Conservation (phyloP, 2,113 vertebrate species). For the Cricetomys ansorgei region DNA sequence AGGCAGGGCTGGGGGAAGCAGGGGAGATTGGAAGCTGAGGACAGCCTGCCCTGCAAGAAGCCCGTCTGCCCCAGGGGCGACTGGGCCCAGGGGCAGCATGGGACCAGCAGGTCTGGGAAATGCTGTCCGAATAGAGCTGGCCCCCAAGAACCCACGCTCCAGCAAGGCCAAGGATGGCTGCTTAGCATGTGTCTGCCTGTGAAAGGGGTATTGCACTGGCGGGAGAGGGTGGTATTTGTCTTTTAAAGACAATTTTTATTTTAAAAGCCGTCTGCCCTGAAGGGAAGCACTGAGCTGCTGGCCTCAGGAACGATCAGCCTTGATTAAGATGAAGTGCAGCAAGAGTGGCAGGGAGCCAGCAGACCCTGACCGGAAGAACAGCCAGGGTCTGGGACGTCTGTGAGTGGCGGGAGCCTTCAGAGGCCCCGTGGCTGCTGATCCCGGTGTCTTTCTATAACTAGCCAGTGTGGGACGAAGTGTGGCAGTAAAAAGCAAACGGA, state of each 20-base stretch:
- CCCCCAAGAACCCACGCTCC: not conserved
- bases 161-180: rapidly evolving
- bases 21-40: not conserved
- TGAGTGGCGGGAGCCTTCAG: not conserved
- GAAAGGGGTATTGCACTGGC: not conserved
- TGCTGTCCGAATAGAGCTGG: not conserved
- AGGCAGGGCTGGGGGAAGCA: conserved; percentile 50
- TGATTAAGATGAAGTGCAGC: not conserved
- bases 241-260: conserved; percentile 26
- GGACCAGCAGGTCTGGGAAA: not conserved
- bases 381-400: not conserved
- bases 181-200: rapidly evolving
- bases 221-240: not conserved
- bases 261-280: not conserved
- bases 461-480: conserved; percentile 83
- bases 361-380: not conserved
- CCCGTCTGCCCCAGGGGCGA: not conserved
- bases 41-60: not conserved
- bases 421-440: not conserved
- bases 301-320: conserved; percentile 1
- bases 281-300: not conserved
- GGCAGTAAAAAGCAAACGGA: conserved; percentile 85
- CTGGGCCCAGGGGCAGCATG: too few species aligned
- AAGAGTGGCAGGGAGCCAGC: not conserved
- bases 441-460: conserved; percentile 61